These are phyloP conservation scores for Dicentrarchus labrax DNA, from an alignment of 2,113 vertebrate species.

Conservation along the genomic window DNA sequence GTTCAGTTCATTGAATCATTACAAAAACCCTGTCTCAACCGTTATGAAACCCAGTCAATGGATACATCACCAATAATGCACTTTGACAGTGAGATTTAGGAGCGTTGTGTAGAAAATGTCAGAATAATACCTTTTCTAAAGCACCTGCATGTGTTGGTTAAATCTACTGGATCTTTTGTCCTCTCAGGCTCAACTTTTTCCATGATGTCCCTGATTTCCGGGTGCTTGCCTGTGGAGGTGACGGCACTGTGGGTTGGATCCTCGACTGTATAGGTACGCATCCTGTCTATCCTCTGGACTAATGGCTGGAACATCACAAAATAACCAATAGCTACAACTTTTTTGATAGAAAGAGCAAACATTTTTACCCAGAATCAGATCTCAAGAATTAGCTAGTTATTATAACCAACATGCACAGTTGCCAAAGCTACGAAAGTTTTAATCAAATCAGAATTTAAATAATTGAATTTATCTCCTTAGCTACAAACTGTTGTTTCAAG, in stretches of 20 bases:
- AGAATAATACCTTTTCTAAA: not conserved
- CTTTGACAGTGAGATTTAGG: not conserved
- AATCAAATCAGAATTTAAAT: not conserved
- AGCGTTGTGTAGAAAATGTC: no score
- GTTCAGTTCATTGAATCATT: constrained; percentile 40
- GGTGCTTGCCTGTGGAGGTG: constrained; percentile 92
- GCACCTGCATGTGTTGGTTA: not conserved
- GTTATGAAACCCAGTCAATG: constrained; percentile 22
- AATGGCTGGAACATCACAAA: not conserved
- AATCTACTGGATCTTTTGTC: constrained; percentile 16
- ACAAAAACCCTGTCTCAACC: not conserved
- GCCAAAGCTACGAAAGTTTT: not conserved
- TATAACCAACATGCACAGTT: not conserved
- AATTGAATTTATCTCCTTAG: not conserved
- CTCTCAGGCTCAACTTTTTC: constrained; percentile 90
- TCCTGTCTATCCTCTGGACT: not conserved
- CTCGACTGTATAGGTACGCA: constrained; percentile 91
- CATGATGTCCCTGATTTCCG: constrained; percentile 89
- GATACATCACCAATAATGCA: constrained; percentile 1
- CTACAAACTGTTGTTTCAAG: not conserved
- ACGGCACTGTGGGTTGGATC: constrained; percentile 96
- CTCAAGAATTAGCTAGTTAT: not conserved
- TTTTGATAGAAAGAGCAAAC: no score
- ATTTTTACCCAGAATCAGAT: not conserved
- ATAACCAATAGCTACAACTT: not conserved